These are phyloP conservation scores for Acestrorhynchus altus DNA, from an alignment of 2,797 vertebrate species.

Conservation along the genomic window DNA sequence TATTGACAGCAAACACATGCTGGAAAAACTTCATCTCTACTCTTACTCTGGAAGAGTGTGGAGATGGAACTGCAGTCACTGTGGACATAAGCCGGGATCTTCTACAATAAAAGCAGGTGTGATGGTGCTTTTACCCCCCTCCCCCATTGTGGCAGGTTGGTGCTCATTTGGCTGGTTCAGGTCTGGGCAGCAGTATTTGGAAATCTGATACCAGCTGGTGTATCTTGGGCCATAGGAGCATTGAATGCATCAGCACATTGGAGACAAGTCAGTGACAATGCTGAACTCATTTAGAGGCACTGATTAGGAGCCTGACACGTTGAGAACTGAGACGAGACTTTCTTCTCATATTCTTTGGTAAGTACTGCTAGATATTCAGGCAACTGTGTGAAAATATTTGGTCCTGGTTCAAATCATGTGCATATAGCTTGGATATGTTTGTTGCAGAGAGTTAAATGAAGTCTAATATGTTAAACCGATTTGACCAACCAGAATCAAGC, in stretches of 20 bases:
- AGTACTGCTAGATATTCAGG: neutral
- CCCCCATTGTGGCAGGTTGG: too few species aligned
- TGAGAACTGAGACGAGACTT: neutral
- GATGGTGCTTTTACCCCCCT: neutral
- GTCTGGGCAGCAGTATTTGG: conserved; percentile 15
- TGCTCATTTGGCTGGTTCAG: neutral
- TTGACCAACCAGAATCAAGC: too few species aligned
- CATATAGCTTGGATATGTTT: too few species aligned
- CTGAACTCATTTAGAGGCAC: too few species aligned
- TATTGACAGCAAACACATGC: neutral
- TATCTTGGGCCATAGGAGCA: conserved; percentile 8
- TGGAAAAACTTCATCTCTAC: neutral
- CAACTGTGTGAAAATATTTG: too few species aligned
- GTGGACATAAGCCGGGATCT: neutral
- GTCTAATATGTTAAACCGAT: too few species aligned
- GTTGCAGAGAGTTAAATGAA: too few species aligned
- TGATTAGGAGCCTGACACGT: too few species aligned
- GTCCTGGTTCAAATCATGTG: too few species aligned
- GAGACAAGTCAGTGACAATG: neutral
- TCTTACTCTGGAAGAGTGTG: neutral
- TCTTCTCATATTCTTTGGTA: neutral
- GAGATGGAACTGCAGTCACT: neutral
- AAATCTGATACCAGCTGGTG: conserved; percentile 30
- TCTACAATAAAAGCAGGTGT: neutral
- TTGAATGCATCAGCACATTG: conserved; percentile 18